phyloP scores from a whole-genome alignment of 2,888 invertebrate genomes.

The Brachynemurus nebulosus region DNA sequence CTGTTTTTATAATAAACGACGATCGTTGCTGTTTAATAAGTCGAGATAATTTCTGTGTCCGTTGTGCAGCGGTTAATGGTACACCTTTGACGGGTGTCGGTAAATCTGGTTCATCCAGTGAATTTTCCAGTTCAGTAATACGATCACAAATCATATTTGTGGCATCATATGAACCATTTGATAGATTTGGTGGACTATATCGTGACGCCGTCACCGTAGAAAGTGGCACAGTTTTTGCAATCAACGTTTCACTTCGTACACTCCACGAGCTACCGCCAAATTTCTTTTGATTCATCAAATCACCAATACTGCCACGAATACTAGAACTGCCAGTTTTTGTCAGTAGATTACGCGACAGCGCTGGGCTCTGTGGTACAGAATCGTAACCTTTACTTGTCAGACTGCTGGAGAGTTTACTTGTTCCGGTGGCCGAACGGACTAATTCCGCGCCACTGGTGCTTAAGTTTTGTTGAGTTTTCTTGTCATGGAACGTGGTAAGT shows the following conservation, averaged over 20 bases:
- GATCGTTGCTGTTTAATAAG: slow-evolving; percentile 50
- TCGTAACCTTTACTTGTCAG: slow-evolving; percentile 29
- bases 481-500: slow-evolving; percentile 26
- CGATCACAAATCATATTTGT: slow-evolving; percentile 28
- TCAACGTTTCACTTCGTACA: slow-evolving; percentile 54
- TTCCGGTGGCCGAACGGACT: slow-evolving; percentile 34
- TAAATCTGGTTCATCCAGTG: slow-evolving; percentile 14
- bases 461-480: neutral
- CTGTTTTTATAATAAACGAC: slow-evolving; percentile 27
- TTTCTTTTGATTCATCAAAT: slow-evolving; percentile 61
- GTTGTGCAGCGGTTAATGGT: slow-evolving; percentile 50
- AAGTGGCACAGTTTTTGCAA: slow-evolving; percentile 57
- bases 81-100: slow-evolving; percentile 34
- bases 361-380: slow-evolving; percentile 39
- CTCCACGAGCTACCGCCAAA: slow-evolving; percentile 61
- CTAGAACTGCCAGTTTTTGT: slow-evolving; percentile 24
- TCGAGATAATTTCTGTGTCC: slow-evolving; percentile 51
- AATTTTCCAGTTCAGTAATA: slow-evolving; percentile 7
- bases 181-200: slow-evolving; percentile 36
- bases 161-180: slow-evolving; percentile 15
- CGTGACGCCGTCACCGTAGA: slow-evolving; percentile 49
- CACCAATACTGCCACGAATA: slow-evolving; percentile 51
- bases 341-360: slow-evolving; percentile 34
- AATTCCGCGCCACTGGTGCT: slow-evolving; percentile 30
- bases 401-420: slow-evolving; percentile 30